Base-by-base conservation (phyloP, 2,797 vertebrate genomes). In the Eleutherodactylus coqui region DNA sequence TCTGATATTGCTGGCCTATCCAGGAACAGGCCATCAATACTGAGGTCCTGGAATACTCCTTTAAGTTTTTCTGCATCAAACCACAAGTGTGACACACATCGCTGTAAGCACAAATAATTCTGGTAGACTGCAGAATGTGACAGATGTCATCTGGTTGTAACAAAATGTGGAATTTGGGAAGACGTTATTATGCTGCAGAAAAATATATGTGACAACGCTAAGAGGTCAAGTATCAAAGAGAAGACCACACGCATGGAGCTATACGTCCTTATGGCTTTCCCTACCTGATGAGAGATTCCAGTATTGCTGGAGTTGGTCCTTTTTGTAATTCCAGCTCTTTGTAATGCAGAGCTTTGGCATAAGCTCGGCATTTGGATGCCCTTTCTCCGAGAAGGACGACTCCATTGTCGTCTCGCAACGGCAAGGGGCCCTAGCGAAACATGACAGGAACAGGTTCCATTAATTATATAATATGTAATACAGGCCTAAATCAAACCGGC, bases 311-410 rank as follows among this genome's bases (percentile, higher is more conserved):
- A 4, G 95, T 96, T 5, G 97, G 94, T 0, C 98, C 98, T 86
- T 99, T 99, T 91, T 99, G 98, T 90, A 99, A 99, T 92, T 99
- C 98, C 92, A 99, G 94, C 89, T 99, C 98, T 92, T 99, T 99
- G 94, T 99, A 99, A 93, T 99, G 98, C 14, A 99, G 92, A 0
- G 98, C 98, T 79, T 99, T 99, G 90, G 98, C 98, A 0, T 99
- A 99, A 0, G 98, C 98, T 27, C 98, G 96, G 82, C 98, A 99
- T 90, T 99, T 99, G 72, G 98, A 97, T 34, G 98, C 98, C 90
- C 98, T 95, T 89, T 99, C 98, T 0, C 98, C 98, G 9, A 99
- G 95, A 21, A 99, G 93, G 86, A 99, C 98, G 34, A 99, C 97
- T 82, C 98, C 98, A 36, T 99, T 99, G 92, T 99, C 98, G 13